phyloP scores from a whole-genome alignment of 2,888 invertebrate genomes.

The Lochmaea capreae region DNA sequence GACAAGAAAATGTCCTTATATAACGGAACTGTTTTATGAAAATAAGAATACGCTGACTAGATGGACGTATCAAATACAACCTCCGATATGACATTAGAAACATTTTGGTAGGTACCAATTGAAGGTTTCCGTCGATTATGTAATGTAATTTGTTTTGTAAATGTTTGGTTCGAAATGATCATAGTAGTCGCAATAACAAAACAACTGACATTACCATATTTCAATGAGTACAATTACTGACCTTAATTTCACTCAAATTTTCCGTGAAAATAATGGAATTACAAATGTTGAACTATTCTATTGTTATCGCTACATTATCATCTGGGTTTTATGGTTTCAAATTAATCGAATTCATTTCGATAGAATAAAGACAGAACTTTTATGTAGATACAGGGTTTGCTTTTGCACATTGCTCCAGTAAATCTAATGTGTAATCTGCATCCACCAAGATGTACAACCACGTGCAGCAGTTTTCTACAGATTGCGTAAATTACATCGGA shows the following conservation, averaged over 20 bases:
- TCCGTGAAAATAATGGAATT: constrained; percentile 36
- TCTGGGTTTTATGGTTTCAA: neutral
- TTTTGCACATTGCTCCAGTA: too few relatives aligned
- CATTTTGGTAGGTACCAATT: neutral
- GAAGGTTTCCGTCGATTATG: neutral
- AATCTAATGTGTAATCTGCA: too few relatives aligned
- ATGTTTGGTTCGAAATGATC: neutral
- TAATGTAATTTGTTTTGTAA: neutral
- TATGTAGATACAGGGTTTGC: too few relatives aligned
- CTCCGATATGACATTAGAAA: too few relatives aligned
- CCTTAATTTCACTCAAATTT: constrained; percentile 33
- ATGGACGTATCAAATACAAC: too few relatives aligned
- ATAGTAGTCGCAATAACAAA: neutral
- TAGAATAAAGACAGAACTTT: neutral
- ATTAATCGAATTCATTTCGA: neutral
- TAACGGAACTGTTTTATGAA: too few relatives aligned
- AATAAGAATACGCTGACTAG: too few relatives aligned
- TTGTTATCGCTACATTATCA: constrained; percentile 20
- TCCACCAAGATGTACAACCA: too few relatives aligned
- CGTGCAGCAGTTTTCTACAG: too few relatives aligned
- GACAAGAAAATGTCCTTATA: too few relatives aligned
- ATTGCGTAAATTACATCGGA: too few relatives aligned
- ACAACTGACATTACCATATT: neutral
- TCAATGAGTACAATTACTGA: constrained; percentile 4
- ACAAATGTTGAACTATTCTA: constrained; percentile 28